phyloP scores from a whole-genome alignment of 2,888 invertebrate genomes.

The Eupithecia vulgata region DNA sequence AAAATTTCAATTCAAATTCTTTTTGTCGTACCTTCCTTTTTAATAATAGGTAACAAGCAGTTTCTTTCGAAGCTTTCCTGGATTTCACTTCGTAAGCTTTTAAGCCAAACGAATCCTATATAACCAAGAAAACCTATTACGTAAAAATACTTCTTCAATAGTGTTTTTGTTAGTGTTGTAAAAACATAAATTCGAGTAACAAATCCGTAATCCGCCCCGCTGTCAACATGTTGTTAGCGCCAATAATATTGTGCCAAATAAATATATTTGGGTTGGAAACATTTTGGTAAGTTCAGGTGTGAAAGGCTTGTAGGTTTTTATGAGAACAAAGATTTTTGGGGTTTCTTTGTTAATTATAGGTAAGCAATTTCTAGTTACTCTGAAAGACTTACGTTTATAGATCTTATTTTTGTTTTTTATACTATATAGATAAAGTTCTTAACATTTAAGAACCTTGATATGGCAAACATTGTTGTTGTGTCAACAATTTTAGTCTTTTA shows the following conservation, averaged over 20 bases:
- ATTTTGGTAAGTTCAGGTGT: constrained; percentile 10
- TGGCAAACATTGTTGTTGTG: neutral
- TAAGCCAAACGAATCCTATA: constrained; percentile 1
- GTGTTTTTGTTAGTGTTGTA: constrained; percentile 29
- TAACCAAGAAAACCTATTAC: constrained; percentile 2
- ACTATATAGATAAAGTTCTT: neutral
- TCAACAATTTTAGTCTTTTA: neutral
- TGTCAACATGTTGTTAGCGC: constrained; percentile 46
- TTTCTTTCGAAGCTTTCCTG: neutral
- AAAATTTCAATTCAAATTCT: too few relatives aligned
- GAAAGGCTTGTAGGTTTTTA: constrained; percentile 9
- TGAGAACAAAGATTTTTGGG: constrained; percentile 17
- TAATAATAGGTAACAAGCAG: neutral
- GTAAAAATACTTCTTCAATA: constrained; percentile 28
- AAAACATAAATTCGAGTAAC: constrained; percentile 39
- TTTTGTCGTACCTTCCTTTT: neutral
- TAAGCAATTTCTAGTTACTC: neutral
- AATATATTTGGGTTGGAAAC: constrained; percentile 23
- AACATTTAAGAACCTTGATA: neutral
- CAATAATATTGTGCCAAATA: constrained; percentile 31
- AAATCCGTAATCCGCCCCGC: constrained; percentile 42
- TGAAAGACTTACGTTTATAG: neutral
- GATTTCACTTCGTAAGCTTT: neutral
- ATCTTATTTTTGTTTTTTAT: neutral
- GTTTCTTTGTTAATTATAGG: neutral